Evolutionary conservation across 2,797 vertebrate species (phyloP).

Genomic region (Eidolon dupreanum): DNA sequence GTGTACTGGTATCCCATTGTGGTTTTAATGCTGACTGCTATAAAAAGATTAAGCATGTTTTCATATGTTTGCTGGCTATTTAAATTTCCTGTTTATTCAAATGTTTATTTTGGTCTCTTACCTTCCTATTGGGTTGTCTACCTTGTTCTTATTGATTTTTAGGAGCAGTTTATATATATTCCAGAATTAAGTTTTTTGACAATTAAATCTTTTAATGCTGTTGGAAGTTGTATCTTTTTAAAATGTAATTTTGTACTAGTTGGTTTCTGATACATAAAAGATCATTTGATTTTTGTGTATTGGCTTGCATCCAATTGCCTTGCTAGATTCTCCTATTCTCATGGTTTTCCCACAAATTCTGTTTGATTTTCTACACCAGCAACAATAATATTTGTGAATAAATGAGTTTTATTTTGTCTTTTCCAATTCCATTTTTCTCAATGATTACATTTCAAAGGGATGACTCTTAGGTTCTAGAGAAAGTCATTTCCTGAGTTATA

Average conservation of each 20-base stretch:
- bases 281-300: neutral
- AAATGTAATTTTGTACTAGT: slow-evolving; percentile 22
- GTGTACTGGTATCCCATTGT: neutral
- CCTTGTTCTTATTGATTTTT: neutral
- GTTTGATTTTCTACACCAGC: neutral
- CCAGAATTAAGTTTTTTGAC: neutral
- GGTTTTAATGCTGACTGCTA: neutral
- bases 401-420: neutral
- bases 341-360: neutral
- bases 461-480: neutral
- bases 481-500: neutral
- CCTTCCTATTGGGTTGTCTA: neutral
- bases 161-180: neutral
- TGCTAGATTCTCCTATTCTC: neutral
- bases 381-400: neutral
- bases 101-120: neutral
- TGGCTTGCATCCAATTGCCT: neutral
- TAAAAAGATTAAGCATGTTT: neutral
- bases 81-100: neutral
- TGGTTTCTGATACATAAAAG: neutral
- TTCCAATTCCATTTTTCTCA: neutral
- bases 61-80: neutral
- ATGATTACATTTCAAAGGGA: neutral
- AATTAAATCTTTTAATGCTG: neutral
- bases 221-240: neutral